Evolutionary conservation across 53 echinoderm and acorn worm species (phyloP).

Genomic region (Actinopyga echinites): DNA sequence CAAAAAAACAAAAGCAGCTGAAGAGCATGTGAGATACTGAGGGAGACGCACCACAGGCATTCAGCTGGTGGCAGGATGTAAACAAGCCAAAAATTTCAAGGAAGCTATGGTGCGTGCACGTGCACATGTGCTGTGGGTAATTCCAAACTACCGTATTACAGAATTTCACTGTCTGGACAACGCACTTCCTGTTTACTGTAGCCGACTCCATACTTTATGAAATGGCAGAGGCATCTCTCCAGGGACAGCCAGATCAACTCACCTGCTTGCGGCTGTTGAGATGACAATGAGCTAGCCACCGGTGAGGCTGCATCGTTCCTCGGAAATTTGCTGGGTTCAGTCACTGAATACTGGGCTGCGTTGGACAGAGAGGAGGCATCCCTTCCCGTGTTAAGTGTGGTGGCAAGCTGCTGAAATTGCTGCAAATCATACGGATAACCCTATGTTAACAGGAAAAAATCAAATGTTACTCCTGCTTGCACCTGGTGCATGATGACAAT

Average conservation of each 20-base stretch:
- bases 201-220: not conserved
- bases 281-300: slow-evolving; percentile 76
- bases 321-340: slow-evolving; percentile 91
- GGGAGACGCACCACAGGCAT: too few species aligned
- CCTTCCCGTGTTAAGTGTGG: slow-evolving; percentile 75
- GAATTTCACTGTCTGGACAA: too few species aligned
- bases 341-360: slow-evolving; percentile 76
- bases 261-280: slow-evolving; percentile 81
- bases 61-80: too few species aligned
- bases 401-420: slow-evolving; percentile 93
- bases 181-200: too few species aligned
- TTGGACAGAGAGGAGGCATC: slow-evolving; percentile 77
- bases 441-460: slow-evolving; percentile 32
- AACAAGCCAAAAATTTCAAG: too few species aligned
- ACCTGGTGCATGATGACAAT: too few species aligned
- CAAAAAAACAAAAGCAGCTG: too few species aligned
- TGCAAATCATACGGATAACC: slow-evolving; percentile 76
- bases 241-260: not conserved
- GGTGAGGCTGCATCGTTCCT: slow-evolving; percentile 98
- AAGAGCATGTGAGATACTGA: too few species aligned
- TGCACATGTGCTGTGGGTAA: too few species aligned
- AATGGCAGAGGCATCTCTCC: not conserved
- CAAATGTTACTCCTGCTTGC: too few species aligned
- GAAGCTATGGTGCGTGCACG: too few species aligned
- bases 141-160: too few species aligned